Base-by-base conservation (phyloP, 2,113 vertebrate genomes). In the Pholis gunnellus region DNA sequence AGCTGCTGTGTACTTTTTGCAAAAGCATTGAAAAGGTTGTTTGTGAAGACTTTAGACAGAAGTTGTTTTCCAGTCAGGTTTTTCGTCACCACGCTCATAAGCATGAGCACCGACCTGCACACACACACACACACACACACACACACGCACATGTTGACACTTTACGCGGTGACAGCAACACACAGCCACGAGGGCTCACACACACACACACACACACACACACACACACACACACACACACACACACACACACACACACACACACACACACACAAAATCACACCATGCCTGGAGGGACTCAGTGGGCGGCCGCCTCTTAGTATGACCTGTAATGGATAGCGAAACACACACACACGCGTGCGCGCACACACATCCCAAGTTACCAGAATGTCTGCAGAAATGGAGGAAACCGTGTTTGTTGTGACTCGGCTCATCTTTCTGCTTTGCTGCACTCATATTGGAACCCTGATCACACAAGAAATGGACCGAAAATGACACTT, bases 291-390 rank as follows among this genome's bases (percentile, higher is more conserved):
- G 83, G 57, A 76, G 88, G 81, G 80, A 68, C 89, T 70, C 83
- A 38, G 88, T 46, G 34, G 85, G 81, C 83, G 81, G 75, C 59
- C 8, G 57, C 25, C 75, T 83, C 74, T 88, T 81, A 60, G 61
- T 76, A 46, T 88, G 86, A 91, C 86, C 88, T 90, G 88, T 87
- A 86, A 89, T 83, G 72, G 84, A 90, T 88, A 88, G 76, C n/a
- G 52, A 83, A 36, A 82, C 78, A 78, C 67, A 71, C 80, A 74
- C 42, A 48, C 48, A 36, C 60, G 72, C 66, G 70, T 69, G 72
- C 64, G 66, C 75, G 57, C 73, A 71, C 27, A 64, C 59, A 66
- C 7, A 20, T 25, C 36, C 73, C 74, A 65, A 63, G 76, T 73
- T 64, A 66, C 73, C 9, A 7, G 78, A 76, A 86, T 75, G 75